These are phyloP conservation scores for Frankliniella fusca DNA, from an alignment of 2,888 invertebrate species.

Conservation along the genomic window DNA sequence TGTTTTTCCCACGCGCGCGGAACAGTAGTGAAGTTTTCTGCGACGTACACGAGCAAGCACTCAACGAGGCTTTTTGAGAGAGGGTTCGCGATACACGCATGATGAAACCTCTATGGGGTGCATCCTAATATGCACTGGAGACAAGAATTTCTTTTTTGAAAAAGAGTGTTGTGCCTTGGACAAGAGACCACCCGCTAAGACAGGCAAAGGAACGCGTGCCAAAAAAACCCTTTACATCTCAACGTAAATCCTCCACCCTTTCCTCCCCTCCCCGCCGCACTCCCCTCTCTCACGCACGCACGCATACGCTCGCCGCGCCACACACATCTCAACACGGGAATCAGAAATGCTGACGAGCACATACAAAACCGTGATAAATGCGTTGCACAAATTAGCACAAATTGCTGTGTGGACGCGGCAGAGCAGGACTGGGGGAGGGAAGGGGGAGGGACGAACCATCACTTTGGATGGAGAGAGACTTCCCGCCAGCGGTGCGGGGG, in stretches of 20 bases:
- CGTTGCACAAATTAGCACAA: conserved; percentile 25
- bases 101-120: no score
- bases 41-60: no score
- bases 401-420: conserved; percentile 15
- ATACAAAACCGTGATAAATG: conserved; percentile 17
- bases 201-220: not conserved
- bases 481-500: not conserved
- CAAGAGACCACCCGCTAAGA: no score
- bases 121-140: no score
- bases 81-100: no score
- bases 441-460: not conserved
- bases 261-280: no score
- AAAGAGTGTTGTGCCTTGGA: no score
- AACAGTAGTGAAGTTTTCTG: no score
- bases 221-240: not conserved
- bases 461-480: not conserved
- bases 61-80: no score
- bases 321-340: not conserved
- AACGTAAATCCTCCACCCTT: no score
- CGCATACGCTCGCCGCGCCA: not conserved
- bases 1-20: no score
- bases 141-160: no score
- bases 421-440: not conserved
- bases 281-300: not conserved
- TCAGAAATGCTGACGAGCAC: conserved; percentile 19